A percentile compares a stretch with the other conserved stretches of the same genome.
Conservation (phyloP, 2,113 vertebrate species). For the Cyanistes caeruleus region DNA sequence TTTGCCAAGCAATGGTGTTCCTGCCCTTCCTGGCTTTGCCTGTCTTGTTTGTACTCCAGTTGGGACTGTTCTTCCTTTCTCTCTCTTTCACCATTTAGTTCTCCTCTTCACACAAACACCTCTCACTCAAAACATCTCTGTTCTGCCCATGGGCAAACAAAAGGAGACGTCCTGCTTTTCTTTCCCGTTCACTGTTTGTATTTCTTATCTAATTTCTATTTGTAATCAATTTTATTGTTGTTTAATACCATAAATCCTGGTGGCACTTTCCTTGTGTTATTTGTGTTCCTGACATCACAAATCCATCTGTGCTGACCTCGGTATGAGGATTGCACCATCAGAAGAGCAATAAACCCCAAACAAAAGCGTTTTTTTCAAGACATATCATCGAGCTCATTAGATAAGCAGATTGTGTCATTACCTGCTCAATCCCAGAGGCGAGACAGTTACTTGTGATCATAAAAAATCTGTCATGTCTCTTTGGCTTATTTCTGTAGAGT, state of each 20-base stretch:
- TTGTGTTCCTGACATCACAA: not conserved
- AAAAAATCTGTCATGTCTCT: not conserved
- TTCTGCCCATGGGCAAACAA: accelerated
- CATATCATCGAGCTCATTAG: accelerated
- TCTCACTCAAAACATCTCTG: not conserved
- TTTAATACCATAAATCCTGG: not conserved
- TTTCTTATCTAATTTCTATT: not conserved
- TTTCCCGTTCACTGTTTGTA: not conserved
- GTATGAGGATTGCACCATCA: not conserved
- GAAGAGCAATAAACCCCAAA: not conserved
- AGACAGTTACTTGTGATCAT: not conserved
- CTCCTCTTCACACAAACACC: not conserved
- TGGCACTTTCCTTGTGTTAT: not conserved
- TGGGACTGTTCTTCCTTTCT: not conserved
- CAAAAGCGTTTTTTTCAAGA: not conserved
- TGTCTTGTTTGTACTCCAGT: not conserved
- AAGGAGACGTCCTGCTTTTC: not conserved
- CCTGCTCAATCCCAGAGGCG: not conserved
- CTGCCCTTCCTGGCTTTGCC: not conserved
- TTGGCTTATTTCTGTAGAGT: not conserved
- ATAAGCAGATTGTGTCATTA: not conserved
- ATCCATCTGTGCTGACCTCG: not conserved
- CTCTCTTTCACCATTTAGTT: not conserved
- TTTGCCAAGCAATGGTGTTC: not conserved
- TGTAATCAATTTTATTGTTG: not conserved